Evolutionary conservation across 2,888 invertebrate species (phyloP).

Genomic region (Bellardia bayeri): DNA sequence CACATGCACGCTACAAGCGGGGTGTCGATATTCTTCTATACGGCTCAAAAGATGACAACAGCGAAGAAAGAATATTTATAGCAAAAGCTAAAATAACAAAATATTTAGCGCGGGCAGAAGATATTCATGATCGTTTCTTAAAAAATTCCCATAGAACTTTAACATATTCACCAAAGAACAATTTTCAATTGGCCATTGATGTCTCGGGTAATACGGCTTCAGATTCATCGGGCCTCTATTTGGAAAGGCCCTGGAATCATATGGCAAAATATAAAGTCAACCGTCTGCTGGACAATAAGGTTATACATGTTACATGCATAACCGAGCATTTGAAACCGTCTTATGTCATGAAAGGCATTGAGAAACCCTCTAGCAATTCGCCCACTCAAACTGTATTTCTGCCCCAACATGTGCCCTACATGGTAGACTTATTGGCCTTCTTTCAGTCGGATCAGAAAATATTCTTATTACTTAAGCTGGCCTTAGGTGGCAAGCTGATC

Average conservation of each 20-base stretch:
- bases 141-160: slow-evolving; percentile 60
- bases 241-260: slow-evolving; percentile 84
- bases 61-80: slow-evolving; percentile 82
- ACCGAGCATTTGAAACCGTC: slow-evolving; percentile 80
- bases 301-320: slow-evolving; percentile 83
- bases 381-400: slow-evolving; percentile 82
- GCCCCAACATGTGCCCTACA: slow-evolving; percentile 83
- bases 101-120: slow-evolving; percentile 83
- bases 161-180: slow-evolving; percentile 52
- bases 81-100: slow-evolving; percentile 84
- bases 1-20: slow-evolving; percentile 81
- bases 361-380: slow-evolving; percentile 82
- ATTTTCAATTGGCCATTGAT: slow-evolving; percentile 82
- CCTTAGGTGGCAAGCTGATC: slow-evolving; percentile 82
- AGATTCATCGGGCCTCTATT: slow-evolving; percentile 74
- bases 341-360: slow-evolving; percentile 83
- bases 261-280: slow-evolving; percentile 83
- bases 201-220: slow-evolving; percentile 77
- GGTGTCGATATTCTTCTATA: slow-evolving; percentile 82
- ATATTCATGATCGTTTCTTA: slow-evolving; percentile 82
- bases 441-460: slow-evolving; percentile 84
- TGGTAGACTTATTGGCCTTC: slow-evolving; percentile 82
- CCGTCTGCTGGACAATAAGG: slow-evolving; percentile 80
- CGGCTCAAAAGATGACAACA: slow-evolving; percentile 82
- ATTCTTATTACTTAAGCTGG: slow-evolving; percentile 82